Percentiles rank a stretch among this genome's conserved stretches.
phyloP scores from a whole-genome alignment of 2,113 vertebrate species.

The Sinocyclocheilus maitianheensis region DNA sequence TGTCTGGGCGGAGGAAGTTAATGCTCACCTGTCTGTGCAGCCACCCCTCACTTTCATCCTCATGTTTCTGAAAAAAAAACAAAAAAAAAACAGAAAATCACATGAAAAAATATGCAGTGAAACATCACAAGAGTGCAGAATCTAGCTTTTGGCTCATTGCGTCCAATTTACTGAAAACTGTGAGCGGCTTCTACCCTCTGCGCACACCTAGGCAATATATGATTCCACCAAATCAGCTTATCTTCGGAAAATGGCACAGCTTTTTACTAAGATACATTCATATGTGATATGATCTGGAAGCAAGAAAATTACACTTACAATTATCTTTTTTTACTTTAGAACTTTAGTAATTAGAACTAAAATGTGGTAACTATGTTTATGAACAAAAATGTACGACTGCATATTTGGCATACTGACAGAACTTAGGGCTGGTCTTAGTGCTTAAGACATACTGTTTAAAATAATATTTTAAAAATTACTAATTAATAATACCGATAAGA shows the following conservation, averaged over 20 bases:
- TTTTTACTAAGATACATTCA: background rate
- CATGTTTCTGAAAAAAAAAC: slow-evolving; percentile 86
- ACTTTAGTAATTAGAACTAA: too few species aligned
- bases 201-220: too few species aligned
- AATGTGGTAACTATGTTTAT: background rate
- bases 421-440: too few species aligned
- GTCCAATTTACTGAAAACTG: background rate
- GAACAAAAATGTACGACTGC: too few species aligned
- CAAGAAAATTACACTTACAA: background rate
- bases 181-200: background rate
- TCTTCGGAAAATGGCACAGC: background rate
- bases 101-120: background rate
- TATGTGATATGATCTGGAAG: background rate
- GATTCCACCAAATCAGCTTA: background rate
- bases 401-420: too few species aligned
- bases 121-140: background rate
- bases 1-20: background rate
- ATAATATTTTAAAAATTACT: too few species aligned
- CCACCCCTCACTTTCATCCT: slow-evolving; percentile 94
- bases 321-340: too few species aligned
- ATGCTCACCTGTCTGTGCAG: slow-evolving; percentile 90
- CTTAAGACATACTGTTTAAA: too few species aligned
- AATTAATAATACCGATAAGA: too few species aligned
- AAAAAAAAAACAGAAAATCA: background rate
- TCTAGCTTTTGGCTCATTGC: background rate